Percentiles rank a stretch among this genome's conserved stretches.
Evolutionary conservation across 2,888 invertebrate species (phyloP).

Genomic region (Parnassius mnemosyne): DNA sequence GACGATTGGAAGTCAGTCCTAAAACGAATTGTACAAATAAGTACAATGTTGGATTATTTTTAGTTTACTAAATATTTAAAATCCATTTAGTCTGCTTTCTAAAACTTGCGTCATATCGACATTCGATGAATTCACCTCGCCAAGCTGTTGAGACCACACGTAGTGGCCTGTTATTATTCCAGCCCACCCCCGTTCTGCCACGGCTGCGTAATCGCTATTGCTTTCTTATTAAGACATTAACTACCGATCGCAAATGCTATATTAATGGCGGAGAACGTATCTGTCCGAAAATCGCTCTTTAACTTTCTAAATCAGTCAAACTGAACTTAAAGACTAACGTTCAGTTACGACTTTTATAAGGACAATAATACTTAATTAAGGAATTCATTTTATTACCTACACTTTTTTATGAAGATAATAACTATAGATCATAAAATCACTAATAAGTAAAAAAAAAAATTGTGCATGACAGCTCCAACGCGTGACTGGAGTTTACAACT

Average conservation of each 20-base stretch:
- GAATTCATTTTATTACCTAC: too few relatives aligned
- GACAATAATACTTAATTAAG: too few relatives aligned
- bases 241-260: conserved; percentile 62
- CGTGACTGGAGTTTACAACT: too few relatives aligned
- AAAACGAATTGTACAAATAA: too few relatives aligned
- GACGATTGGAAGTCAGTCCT: too few relatives aligned
- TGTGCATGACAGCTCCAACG: too few relatives aligned
- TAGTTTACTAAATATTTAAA: neutral
- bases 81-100: neutral
- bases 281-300: conserved; percentile 26
- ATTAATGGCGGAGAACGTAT: conserved; percentile 49
- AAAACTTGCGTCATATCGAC: conserved; percentile 40
- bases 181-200: conserved; percentile 55
- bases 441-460: too few relatives aligned
- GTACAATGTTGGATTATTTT: too few relatives aligned
- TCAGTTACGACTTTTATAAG: too few relatives aligned
- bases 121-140: conserved; percentile 31
- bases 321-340: too few relatives aligned
- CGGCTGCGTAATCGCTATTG: conserved; percentile 64
- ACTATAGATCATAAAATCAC: too few relatives aligned
- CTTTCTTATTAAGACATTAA: conserved; percentile 77
- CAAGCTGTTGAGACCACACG: conserved; percentile 64
- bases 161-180: conserved; percentile 45
- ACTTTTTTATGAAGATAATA: too few relatives aligned
- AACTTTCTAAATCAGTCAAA: neutral